Evolutionary conservation across 2,113 vertebrate genomes (phyloP), one percentile per base, ranked within the genome.

Genomic region (Hypocryptadius cinnamomeus): DNA sequence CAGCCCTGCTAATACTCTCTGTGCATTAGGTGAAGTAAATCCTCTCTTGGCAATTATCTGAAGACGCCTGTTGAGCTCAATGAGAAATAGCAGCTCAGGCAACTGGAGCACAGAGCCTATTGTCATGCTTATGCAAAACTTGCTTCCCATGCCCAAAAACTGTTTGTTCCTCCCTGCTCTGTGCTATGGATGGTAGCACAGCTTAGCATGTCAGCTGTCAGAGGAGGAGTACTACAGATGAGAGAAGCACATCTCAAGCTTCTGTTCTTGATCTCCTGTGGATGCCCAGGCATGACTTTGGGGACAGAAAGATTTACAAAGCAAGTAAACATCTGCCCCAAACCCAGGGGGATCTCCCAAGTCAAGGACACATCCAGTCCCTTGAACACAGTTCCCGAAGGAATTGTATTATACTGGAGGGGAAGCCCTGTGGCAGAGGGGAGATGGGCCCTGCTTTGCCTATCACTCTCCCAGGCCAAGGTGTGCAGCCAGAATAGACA

Each of bases 91-190:
- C 81, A 92, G 87, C 57, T 91, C 66, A 69, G 80, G 50, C 89
- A 76, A 42, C 23, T 47, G 74, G 64, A 91, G 35, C 6, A 0
- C 57, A 77, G 83, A 81, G 24, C 30, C 63, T 50, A 68, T 92
- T 76, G 73, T 91, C 39, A 65, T 37, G 53, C 65, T 93, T 72
- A 81, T 77, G 73, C 86, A 91, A 48, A 94, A 87, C 70, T 54
- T 88, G 45, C 48, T 79, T 89, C 70, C 50, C 31, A 1, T 79
- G 79, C n/a, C 57, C 80, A 35, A 33, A 81, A 89, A 78, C 87
- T 88, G 45, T 71, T 82, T 79, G 42, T 65, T 82, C 50, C 66
- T 70, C 61, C 53, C 39, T 50, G 66, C 1, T 11, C 57, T 54
- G 24, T 35, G 66, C 57, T 87, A 66, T 20, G 57, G 66, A 65